These are phyloP conservation scores for Reticulitermes lucifugus DNA, from an alignment of 2,888 invertebrate genomes.

Conservation along the genomic window DNA sequence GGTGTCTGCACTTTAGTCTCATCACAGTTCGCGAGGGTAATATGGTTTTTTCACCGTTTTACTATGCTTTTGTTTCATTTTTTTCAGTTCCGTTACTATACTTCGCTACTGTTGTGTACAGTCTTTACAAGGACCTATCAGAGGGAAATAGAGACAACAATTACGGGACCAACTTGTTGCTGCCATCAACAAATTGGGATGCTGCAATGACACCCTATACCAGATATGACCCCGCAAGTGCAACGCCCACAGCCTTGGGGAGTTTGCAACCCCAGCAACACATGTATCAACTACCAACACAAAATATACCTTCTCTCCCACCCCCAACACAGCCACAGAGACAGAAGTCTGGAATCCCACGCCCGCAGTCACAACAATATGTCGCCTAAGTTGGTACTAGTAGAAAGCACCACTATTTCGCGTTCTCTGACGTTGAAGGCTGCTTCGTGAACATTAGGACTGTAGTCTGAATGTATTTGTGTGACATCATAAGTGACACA, in stretches of 20 bases:
- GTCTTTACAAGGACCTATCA: not conserved
- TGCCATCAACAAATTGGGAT: slow-evolving; percentile 1
- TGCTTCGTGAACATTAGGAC: no score
- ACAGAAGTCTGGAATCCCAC: not conserved
- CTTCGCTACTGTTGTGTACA: slow-evolving; percentile 12
- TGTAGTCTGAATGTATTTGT: no score
- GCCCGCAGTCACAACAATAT: not conserved
- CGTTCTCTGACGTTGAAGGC: no score
- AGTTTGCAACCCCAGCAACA: not conserved
- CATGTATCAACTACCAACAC: no score
- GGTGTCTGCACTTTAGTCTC: no score
- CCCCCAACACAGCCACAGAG: not conserved
- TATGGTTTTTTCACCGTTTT: no score
- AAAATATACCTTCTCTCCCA: not conserved
- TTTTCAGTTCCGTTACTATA: not conserved
- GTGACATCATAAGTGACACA: no score
- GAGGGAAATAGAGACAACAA: not conserved
- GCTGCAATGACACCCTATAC: not conserved
- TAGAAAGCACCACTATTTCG: no score
- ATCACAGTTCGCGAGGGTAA: no score
- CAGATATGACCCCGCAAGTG: not conserved
- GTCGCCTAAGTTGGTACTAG: not conserved
- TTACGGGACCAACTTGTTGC: not conserved
- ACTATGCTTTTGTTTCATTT: no score
- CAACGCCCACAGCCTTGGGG: not conserved